These are phyloP conservation scores for Tragelaphus scriptus DNA, from an alignment of 2,113 vertebrate genomes.

Conservation along the genomic window DNA sequence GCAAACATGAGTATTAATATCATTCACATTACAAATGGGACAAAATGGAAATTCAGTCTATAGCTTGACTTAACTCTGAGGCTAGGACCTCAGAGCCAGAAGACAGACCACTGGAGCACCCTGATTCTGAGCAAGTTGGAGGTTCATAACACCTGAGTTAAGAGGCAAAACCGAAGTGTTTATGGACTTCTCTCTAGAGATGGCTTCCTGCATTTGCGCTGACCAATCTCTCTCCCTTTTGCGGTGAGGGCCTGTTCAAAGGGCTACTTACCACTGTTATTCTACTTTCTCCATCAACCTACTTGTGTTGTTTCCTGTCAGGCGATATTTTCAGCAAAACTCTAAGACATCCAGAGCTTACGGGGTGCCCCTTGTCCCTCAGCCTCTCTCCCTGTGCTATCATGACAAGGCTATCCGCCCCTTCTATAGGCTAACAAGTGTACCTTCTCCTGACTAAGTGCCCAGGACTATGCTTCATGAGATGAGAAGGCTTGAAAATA, in stretches of 20 bases:
- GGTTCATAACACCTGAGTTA: not conserved
- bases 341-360: not conserved
- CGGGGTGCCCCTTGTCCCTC: not conserved
- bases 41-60: conserved; percentile 20
- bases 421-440: not conserved
- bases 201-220: not conserved
- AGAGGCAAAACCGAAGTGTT: not conserved
- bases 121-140: not conserved
- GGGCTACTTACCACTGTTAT: not conserved
- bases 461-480: not conserved
- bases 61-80: conserved; percentile 26
- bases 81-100: not conserved
- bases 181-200: not conserved
- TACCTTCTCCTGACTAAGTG: not conserved
- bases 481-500: not conserved
- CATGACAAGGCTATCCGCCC: not conserved
- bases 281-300: not conserved
- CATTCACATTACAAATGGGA: conserved; percentile 29
- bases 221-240: not conserved
- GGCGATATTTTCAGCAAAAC: not conserved
- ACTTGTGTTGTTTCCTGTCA: not conserved
- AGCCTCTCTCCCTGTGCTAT: not conserved
- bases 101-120: not conserved
- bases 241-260: not conserved
- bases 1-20: conserved; percentile 41